phyloP scores from a whole-genome alignment of 2,797 vertebrate species.

The Pantherophis alleghaniensis region DNA sequence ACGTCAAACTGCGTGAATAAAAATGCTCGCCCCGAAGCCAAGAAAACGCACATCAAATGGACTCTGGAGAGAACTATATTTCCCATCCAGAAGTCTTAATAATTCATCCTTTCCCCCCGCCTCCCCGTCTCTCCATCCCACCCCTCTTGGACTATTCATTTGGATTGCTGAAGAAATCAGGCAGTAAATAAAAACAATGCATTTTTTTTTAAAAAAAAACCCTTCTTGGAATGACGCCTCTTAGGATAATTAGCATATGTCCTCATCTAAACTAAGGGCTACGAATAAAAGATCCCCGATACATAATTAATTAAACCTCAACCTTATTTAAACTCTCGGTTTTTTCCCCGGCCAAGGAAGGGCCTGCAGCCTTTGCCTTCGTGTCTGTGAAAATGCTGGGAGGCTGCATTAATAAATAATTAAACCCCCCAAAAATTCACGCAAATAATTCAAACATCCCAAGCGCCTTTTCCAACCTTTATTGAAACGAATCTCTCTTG shows the following conservation, averaged over 20 bases:
- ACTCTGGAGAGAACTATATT: not conserved
- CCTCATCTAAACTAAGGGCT: not conserved
- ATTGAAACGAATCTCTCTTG: not conserved
- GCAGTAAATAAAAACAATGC: not conserved
- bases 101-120: not conserved
- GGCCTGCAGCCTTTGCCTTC: not conserved
- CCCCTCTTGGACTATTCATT: not conserved
- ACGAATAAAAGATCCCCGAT: not conserved
- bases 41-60: not conserved
- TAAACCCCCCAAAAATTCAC: not conserved
- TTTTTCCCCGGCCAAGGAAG: not conserved
- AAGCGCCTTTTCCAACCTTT: not conserved
- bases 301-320: not conserved
- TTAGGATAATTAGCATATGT: not conserved
- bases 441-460: not conserved
- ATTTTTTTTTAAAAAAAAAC: not conserved
- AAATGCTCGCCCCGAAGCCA: not conserved
- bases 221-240: not conserved
- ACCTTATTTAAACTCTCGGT: not conserved
- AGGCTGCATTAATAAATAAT: not conserved
- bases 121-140: too few relatives aligned
- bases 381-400: not conserved
- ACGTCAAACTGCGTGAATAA: too few relatives aligned
- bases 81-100: not conserved
- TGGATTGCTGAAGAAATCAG: not conserved